These are phyloP conservation scores for Uria lomvia DNA, from an alignment of 2,113 vertebrate genomes.

Conservation along the genomic window DNA sequence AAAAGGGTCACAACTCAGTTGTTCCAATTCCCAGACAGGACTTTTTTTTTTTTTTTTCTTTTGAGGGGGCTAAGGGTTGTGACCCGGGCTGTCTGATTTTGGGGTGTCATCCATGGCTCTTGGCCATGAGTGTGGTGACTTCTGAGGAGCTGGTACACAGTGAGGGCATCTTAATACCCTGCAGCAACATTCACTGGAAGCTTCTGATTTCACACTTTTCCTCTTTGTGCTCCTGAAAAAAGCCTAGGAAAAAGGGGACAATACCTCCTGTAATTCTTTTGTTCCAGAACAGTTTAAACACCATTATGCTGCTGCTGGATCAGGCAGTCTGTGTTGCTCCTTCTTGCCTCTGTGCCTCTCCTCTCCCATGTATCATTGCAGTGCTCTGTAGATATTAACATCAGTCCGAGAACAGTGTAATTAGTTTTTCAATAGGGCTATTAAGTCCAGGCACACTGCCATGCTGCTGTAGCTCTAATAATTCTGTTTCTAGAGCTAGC, in stretches of 20 bases:
- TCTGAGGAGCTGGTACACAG: not conserved
- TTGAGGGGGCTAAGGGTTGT: not conserved
- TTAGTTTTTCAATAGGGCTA: conserved; percentile 32
- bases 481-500: conserved; percentile 22
- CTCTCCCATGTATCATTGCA: not conserved
- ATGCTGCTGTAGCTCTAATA: conserved; percentile 2
- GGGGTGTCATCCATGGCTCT: not conserved
- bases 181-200: not conserved
- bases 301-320: not conserved
- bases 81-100: not conserved
- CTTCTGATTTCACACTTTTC: not conserved
- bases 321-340: not conserved
- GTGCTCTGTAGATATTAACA: not conserved
- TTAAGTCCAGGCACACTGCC: conserved; percentile 40
- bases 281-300: not conserved
- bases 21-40: not conserved
- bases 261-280: not conserved
- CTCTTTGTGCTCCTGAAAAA: not conserved
- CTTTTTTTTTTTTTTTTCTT: not conserved
- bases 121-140: not conserved
- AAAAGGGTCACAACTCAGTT: not conserved
- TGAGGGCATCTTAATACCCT: not conserved
- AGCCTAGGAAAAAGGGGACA: not conserved
- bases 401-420: not conserved
- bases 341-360: not conserved